Conservation (phyloP, 64 coral and sea anemone genomes). For the Montipora capricornis region DNA sequence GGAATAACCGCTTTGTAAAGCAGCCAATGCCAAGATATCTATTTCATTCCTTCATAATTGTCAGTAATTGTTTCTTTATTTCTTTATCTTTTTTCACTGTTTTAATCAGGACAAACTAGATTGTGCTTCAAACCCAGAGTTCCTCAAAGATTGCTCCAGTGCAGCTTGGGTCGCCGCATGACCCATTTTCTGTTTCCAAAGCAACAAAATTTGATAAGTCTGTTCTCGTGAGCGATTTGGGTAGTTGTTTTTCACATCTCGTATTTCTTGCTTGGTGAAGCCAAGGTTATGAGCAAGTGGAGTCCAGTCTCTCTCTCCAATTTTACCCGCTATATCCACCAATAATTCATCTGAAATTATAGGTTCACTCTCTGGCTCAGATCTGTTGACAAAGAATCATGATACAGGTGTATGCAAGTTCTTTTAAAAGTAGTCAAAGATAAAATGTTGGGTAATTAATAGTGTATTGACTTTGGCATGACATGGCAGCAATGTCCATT, state of each 20-base stretch:
- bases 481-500: too few species aligned
- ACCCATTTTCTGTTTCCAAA: constrained; percentile 72
- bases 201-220: constrained; percentile 58
- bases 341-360: constrained; percentile 62
- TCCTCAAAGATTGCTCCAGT: constrained; percentile 45
- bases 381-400: neutral
- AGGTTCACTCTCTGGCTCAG: constrained; percentile 9
- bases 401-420: too few species aligned
- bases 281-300: constrained; percentile 71
- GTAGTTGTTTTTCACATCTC: constrained; percentile 45
- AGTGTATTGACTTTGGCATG: too few species aligned
- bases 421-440: too few species aligned
- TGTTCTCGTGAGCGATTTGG: constrained; percentile 76
- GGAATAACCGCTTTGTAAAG: too few species aligned
- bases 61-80: neutral
- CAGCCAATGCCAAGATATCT: too few species aligned
- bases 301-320: constrained; percentile 79
- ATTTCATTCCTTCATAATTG: too few species aligned
- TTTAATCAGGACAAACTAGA: neutral
- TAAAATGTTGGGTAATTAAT: too few species aligned
- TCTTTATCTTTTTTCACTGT: neutral
- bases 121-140: constrained; percentile 41
- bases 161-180: constrained; percentile 44
- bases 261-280: constrained; percentile 60
- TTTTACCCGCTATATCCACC: constrained; percentile 45